phyloP scores from a whole-genome alignment of 2,113 vertebrate species.

The Okapia johnstoni region DNA sequence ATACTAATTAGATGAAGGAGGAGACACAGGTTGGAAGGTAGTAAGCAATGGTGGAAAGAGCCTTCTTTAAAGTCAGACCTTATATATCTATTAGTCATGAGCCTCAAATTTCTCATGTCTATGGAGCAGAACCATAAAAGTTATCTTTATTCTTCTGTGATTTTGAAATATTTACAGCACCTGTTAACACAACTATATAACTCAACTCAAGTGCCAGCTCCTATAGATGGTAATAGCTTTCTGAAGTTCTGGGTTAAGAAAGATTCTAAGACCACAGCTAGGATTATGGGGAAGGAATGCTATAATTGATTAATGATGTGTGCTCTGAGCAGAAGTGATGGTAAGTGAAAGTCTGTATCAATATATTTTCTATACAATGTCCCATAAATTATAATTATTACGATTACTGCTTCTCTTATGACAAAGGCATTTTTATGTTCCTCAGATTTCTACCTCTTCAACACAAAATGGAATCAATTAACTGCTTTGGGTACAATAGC shows the following conservation, averaged over 20 bases:
- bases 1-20: background rate
- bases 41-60: background rate
- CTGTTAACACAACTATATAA: background rate
- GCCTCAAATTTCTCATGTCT: background rate
- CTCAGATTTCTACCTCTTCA: slow-evolving; percentile 9
- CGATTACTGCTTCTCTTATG: background rate
- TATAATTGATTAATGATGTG: background rate
- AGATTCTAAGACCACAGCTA: background rate
- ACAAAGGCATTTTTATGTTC: background rate
- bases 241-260: slow-evolving; percentile 30
- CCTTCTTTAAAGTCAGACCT: background rate
- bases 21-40: background rate
- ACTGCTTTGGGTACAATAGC: background rate
- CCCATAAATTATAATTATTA: background rate
- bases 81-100: background rate
- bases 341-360: background rate
- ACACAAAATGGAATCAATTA: slow-evolving; percentile 6
- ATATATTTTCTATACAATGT: background rate
- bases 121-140: background rate
- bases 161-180: background rate
- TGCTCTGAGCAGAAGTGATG: background rate
- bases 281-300: background rate
- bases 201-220: background rate
- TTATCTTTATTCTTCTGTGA: background rate
- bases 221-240: background rate